A percentile compares a stretch with the other conserved stretches of the same genome.
Conservation (phyloP, 2,888 invertebrate species). For the Philopedon plagiatum region DNA sequence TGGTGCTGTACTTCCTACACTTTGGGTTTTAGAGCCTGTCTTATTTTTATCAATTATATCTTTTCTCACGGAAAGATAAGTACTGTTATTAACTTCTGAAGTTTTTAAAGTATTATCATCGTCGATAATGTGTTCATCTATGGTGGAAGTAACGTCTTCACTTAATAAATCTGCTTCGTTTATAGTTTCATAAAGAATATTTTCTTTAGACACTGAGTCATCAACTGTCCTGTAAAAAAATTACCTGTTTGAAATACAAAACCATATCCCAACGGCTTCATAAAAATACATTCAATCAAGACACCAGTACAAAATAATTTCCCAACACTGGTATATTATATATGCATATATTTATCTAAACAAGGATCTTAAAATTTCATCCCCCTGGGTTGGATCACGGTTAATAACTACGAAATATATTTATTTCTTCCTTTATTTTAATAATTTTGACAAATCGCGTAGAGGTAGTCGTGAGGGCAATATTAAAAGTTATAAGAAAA, state of each 20-base stretch:
- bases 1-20: not conserved
- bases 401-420: too few relatives aligned
- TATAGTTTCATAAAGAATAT: constrained; percentile 23
- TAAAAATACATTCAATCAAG: constrained; percentile 1
- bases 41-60: not conserved
- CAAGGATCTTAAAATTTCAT: too few relatives aligned
- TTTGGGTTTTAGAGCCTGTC: not conserved
- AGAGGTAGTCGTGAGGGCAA: too few relatives aligned
- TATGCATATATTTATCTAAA: too few relatives aligned
- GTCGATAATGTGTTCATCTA: not conserved
- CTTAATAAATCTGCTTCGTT: constrained; percentile 3
- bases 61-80: constrained; percentile 15
- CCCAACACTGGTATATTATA: too few relatives aligned
- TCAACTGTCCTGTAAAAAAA: constrained; percentile 23
- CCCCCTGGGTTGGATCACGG: too few relatives aligned
- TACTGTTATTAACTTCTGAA: constrained; percentile 28
- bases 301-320: not conserved
- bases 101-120: not conserved
- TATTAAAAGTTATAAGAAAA: too few relatives aligned
- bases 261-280: not conserved
- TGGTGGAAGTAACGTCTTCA: constrained; percentile 11
- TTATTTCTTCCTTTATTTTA: too few relatives aligned
- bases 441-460: too few relatives aligned
- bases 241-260: not conserved
- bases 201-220: constrained; percentile 28